Percentiles rank a stretch among this genome's conserved stretches.
phyloP scores from a whole-genome alignment of 1,140 invertebrate genomes.

The Hormaphis cornu region DNA sequence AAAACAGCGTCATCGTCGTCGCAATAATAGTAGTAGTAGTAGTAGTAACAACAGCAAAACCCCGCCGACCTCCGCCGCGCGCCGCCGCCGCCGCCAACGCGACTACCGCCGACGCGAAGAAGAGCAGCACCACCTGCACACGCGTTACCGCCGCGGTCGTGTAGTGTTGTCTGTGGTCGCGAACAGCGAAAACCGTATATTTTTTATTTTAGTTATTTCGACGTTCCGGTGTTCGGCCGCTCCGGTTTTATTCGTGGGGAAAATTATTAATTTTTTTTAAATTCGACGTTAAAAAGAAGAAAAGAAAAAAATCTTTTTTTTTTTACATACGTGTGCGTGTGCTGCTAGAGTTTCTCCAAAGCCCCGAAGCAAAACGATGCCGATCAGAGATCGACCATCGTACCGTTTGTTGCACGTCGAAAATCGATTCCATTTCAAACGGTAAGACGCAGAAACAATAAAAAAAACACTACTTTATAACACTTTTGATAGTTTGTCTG shows the following conservation, averaged over 20 bases:
- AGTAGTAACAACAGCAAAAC: neutral
- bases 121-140: conserved; percentile 4
- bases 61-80: too few relatives aligned
- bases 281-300: too few relatives aligned
- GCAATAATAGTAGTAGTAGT: too few relatives aligned
- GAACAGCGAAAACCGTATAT: too few relatives aligned
- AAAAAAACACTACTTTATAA: neutral
- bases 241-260: too few relatives aligned
- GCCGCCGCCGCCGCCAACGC: neutral
- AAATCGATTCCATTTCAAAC: conserved; percentile 19
- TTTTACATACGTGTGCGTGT: neutral
- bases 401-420: neutral
- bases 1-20: too few relatives aligned
- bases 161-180: conserved; percentile 11
- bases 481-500: neutral
- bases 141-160: conserved; percentile 12
- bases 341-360: neutral
- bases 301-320: too few relatives aligned
- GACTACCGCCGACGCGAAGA: neutral
- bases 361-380: conserved; percentile 15
- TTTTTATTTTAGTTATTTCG: too few relatives aligned
- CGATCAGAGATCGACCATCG: conserved; percentile 15
- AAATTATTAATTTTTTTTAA: too few relatives aligned
- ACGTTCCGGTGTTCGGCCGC: too few relatives aligned
- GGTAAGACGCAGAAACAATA: neutral